Conservation (phyloP, 2,797 vertebrate species). For the Semaprochilodus insignis region DNA sequence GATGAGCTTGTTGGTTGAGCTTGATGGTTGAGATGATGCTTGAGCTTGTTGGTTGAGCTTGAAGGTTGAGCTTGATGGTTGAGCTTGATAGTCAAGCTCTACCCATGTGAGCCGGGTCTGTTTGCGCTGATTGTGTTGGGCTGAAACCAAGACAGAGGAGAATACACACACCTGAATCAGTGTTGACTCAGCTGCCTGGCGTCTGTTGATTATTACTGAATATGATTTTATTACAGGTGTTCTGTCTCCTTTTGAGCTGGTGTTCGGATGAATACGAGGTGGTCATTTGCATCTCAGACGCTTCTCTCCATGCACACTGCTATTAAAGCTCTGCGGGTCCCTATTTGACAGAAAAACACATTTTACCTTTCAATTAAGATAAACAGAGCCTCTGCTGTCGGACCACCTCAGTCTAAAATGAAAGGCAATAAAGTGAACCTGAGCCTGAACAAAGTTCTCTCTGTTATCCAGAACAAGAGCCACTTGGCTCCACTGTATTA, state of each 20-base stretch:
- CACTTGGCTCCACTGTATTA: slow-evolving; percentile 14
- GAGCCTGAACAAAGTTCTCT: slow-evolving; percentile 28
- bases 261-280: slow-evolving; percentile 26
- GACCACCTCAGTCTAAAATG: background rate
- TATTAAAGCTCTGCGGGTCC: background rate
- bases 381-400: slow-evolving; percentile 6
- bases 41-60: too few relatives aligned
- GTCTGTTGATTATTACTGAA: slow-evolving; percentile 37
- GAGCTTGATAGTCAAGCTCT: background rate
- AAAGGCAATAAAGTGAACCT: slow-evolving; percentile 1
- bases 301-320: slow-evolving; percentile 17
- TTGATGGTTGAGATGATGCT: too few relatives aligned
- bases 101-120: background rate
- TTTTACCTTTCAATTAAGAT: slow-evolving; percentile 37
- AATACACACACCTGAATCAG: slow-evolving; percentile 34
- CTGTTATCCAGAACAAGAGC: slow-evolving; percentile 15
- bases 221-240: slow-evolving; percentile 21
- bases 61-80: too few relatives aligned
- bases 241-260: background rate
- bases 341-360: slow-evolving; percentile 30
- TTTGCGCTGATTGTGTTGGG: background rate
- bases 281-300: slow-evolving; percentile 42
- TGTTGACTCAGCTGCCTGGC: slow-evolving; percentile 34
- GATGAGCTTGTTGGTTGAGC: too few relatives aligned
- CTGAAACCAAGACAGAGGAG: background rate